phyloP scores from a whole-genome alignment of 2,888 invertebrate species.

The Acleris laterana region DNA sequence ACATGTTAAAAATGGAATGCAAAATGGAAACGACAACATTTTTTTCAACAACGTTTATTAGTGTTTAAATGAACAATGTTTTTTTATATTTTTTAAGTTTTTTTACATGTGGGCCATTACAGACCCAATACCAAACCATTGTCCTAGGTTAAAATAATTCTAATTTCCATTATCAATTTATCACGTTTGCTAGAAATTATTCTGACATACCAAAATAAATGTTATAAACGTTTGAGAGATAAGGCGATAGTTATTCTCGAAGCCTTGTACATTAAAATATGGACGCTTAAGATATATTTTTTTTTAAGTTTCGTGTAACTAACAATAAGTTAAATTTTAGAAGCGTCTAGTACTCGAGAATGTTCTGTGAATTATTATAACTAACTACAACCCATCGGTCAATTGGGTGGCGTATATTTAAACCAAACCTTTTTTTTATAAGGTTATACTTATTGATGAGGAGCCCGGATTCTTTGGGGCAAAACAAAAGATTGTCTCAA shows the following conservation, averaged over 20 bases:
- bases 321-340: not conserved
- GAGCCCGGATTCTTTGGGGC: too few relatives aligned
- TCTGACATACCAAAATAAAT: constrained; percentile 9
- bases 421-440: too few relatives aligned
- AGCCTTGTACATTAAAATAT: constrained; percentile 9
- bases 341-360: constrained; percentile 12
- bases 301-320: not conserved
- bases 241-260: constrained; percentile 6
- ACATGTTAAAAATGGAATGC: too few relatives aligned
- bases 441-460: too few relatives aligned
- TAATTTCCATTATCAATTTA: constrained; percentile 38
- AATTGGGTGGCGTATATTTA: too few relatives aligned
- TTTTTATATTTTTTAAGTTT: constrained; percentile 40
- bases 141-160: constrained; percentile 44
- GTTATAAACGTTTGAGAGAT: too few relatives aligned
- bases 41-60: constrained; percentile 54
- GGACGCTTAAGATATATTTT: constrained; percentile 2
- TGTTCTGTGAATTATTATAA: not conserved
- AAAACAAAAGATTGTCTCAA: too few relatives aligned
- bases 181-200: constrained; percentile 28
- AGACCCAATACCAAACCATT: constrained; percentile 59
- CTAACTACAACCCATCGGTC: not conserved
- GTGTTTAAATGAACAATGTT: constrained; percentile 57
- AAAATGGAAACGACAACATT: constrained; percentile 41
- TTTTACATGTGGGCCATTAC: constrained; percentile 45